Evolutionary conservation across 2,888 invertebrate genomes (phyloP).

Genomic region (Branchipolynoe longqiensis): DNA sequence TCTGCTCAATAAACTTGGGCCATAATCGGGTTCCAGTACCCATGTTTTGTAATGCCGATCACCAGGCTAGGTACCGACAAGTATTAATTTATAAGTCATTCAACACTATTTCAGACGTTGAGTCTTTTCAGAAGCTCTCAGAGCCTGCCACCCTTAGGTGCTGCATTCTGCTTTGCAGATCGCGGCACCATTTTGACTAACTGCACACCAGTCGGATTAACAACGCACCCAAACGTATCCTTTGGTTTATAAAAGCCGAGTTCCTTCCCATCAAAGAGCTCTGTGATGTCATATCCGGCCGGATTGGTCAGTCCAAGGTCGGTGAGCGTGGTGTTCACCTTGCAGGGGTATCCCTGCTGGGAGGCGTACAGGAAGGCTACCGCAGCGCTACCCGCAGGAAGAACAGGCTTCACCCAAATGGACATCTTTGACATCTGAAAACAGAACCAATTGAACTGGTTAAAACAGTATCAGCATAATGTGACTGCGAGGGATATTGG

Average conservation of each 20-base stretch:
- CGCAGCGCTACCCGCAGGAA: conserved; percentile 67
- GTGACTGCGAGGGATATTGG: too few species aligned
- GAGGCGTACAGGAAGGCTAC: conserved; percentile 65
- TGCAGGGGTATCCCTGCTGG: conserved; percentile 55
- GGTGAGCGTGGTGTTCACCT: conserved; percentile 61
- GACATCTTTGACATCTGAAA: conserved; percentile 48
- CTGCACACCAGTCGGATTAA: conserved; percentile 70
- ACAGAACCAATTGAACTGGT: not conserved
- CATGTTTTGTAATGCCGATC: too few species aligned
- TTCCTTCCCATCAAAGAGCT: conserved; percentile 64
- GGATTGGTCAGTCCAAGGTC: conserved; percentile 61
- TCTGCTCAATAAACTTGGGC: too few species aligned
- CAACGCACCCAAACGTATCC: conserved; percentile 67
- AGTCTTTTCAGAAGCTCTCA: too few species aligned
- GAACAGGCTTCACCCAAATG: conserved; percentile 66
- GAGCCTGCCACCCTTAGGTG: too few species aligned
- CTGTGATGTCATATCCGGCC: conserved; percentile 62
- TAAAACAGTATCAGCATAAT: not conserved
- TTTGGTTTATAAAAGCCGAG: conserved; percentile 71
- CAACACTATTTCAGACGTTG: too few species aligned
- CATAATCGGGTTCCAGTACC: too few species aligned
- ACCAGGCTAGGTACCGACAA: too few species aligned
- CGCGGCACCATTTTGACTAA: conserved; percentile 50
- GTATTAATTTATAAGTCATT: too few species aligned
- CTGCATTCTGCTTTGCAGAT: not conserved